Base-by-base conservation (phyloP, 2,888 invertebrate genomes). In the Invenusta paracnida region DNA sequence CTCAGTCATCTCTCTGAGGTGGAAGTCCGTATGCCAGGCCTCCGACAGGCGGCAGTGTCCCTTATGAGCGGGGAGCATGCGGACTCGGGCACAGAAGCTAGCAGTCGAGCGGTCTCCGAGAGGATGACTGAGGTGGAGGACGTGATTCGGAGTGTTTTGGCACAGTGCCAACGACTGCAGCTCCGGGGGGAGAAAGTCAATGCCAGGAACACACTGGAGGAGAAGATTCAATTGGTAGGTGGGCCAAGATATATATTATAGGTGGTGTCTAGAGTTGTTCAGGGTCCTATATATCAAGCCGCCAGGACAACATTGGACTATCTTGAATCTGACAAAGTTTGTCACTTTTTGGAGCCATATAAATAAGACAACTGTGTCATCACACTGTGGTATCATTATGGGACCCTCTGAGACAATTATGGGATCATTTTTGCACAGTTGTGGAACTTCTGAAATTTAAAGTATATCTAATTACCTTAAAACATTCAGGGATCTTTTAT, bases 11-110 rank as follows among this genome's bases (percentile, higher is more conserved):
- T 84, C 0, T 66, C 29, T 29, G 84, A 84, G 28, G 73, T 84
- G 23, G 84, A 84, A 28, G 84, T 66, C n/a, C 67, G 84, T 67
- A 23, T 84, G 66, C 84, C 84, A 13, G 66, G 66, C 2, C 73
- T 84, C 0, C 66, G 73, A n/a, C 67, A 67, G 28, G 23, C 2
- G 5, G 73, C 73, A 2, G 73, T 73, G 25, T 13, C 73, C 27
- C 25, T 73, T n/a, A 73, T 73, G 73, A 73, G 73, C 23, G 73
- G 73, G 5, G 73, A 73, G 23, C 73, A 73, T 25, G 73, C 73
- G 17, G 25, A 23, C 5, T 13, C 73, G 27, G 73, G 73, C 5
- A 73, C 73, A 5, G 23, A 73, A 13, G 11, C 73, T 23, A 73
- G 73, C 73, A 13, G 27, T 73, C 73, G 73, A 25, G 5, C 73